Evolutionary conservation across 1,140 invertebrate genomes (phyloP).

Genomic region (Tachypleus tridentatus): DNA sequence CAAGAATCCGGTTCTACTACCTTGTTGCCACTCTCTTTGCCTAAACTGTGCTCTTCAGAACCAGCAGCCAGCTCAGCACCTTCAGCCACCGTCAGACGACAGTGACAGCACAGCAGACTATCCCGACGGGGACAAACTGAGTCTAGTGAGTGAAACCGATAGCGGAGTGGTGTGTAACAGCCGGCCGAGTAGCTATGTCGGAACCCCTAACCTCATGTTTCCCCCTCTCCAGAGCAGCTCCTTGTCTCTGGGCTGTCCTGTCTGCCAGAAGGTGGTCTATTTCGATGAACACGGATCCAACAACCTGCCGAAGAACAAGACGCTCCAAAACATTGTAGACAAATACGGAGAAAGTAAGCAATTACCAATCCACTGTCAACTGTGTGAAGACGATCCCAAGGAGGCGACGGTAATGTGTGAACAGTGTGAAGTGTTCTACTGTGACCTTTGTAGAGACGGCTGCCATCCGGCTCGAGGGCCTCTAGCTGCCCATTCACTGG

Average conservation of each 20-base stretch:
- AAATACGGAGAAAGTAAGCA: constrained; percentile 63
- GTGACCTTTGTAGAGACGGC: constrained; percentile 74
- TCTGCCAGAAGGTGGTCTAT: constrained; percentile 76
- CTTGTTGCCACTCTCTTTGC: constrained; percentile 87
- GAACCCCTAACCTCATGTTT: constrained; percentile 51
- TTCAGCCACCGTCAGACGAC: constrained; percentile 24
- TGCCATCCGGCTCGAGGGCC: constrained; percentile 87
- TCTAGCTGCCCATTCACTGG: constrained; percentile 75
- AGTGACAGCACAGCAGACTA: constrained; percentile 15
- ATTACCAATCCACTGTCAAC: constrained; percentile 70
- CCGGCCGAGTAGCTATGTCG: constrained; percentile 80
- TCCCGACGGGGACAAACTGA: constrained; percentile 79
- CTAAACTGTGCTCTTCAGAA: constrained; percentile 73
- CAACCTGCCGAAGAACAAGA: constrained; percentile 77
- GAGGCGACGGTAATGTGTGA: constrained; percentile 83
- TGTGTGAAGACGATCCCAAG: constrained; percentile 73
- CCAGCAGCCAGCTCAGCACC: constrained; percentile 48
- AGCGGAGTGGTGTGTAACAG: constrained; percentile 81
- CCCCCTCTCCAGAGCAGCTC: constrained; percentile 42
- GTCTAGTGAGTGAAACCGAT: constrained; percentile 91
- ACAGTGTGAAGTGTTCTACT: constrained; percentile 93
- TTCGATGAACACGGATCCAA: constrained; percentile 88
- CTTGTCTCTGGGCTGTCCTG: constrained; percentile 64
- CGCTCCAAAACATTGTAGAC: constrained; percentile 87
- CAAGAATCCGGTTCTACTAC: constrained; percentile 79